phyloP scores from a whole-genome alignment of 2,113 vertebrate species.

The Petroica traversi region DNA sequence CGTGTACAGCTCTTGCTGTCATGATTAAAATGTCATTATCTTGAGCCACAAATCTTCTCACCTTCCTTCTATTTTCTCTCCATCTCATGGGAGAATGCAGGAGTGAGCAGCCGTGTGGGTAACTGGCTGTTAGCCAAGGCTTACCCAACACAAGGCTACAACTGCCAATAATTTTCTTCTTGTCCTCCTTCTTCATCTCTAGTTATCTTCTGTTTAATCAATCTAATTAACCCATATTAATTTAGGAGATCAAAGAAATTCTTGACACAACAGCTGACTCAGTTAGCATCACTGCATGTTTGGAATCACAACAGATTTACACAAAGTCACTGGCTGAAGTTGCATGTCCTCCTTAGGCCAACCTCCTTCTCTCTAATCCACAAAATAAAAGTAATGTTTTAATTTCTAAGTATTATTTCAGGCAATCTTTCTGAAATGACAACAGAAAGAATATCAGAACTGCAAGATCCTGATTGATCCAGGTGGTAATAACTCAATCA shows the following conservation, averaged over 20 bases:
- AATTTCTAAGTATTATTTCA: background rate
- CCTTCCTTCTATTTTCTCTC: background rate
- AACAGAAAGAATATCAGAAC: background rate
- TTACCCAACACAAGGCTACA: background rate
- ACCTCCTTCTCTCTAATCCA: background rate
- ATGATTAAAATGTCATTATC: background rate
- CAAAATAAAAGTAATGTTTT: background rate
- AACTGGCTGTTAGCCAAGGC: background rate
- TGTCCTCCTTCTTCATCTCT: background rate
- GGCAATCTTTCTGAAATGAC: background rate
- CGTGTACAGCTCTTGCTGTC: background rate
- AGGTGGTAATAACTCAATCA: background rate
- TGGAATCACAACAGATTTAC: background rate
- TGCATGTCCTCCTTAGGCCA: background rate
- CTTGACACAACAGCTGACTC: background rate
- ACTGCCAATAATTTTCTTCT: background rate
- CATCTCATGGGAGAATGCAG: background rate
- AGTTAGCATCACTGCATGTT: background rate
- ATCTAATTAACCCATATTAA: background rate
- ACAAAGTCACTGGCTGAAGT: background rate
- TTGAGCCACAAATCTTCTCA: background rate
- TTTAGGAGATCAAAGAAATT: background rate
- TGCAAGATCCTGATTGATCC: background rate
- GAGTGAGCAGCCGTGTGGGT: background rate
- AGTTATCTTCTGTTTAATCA: constrained; percentile 11